Evolutionary conservation across 2,113 vertebrate genomes (phyloP), one percentile per base, ranked within the genome.

Genomic region (Rhagologus leucostigma): DNA sequence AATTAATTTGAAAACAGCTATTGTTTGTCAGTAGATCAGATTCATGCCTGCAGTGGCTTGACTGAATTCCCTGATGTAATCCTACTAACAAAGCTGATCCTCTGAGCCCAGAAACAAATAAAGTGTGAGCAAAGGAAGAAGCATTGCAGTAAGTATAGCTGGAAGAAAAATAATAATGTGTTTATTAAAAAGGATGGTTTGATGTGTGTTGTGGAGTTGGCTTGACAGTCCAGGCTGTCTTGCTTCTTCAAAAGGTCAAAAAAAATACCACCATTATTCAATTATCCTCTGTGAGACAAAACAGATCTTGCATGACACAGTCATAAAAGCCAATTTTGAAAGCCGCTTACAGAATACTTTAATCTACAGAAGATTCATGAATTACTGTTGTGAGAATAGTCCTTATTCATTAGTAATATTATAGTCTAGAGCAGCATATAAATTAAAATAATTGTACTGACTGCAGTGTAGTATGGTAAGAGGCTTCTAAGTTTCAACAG

Each of bases 1-100:
- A 82, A 81, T 20, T 39, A 70, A 89, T 50, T 24, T 35, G 32
- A 49, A 85, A 79, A 65, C 23, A 74, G 27, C 44, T 76, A n/a
- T 78, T 84, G 63, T 55, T 96, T 77, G 53, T 70, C 57, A 79
- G 29, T 57, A 53, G 63, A 22, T 85, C 49, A 85, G 20, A 63
- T 53, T 82, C 59, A 55, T 80, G 81, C 63, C 74, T 95, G 55
- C 24, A 50, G 44, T 77, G 82, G 62, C 35, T 69, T 94, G 63
- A 91, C 44, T 84, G 95, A 95, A 80, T 84, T 95, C 21, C 30
- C 35, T 96, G 83, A 94, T 93, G 71, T 96, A 96, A 94, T 96
- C 60, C 52, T 44, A 60, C 55, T 96, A 94, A 96, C 52, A 95
- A 90, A 92, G 57, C 47, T 81, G 82, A 87, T 94, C 67, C 3